A percentile compares a stretch with the other conserved stretches of the same genome.
These are phyloP conservation scores for Virgularia gustaviana DNA, from an alignment of 92 coral and sea anemone genomes.

Conservation along the genomic window DNA sequence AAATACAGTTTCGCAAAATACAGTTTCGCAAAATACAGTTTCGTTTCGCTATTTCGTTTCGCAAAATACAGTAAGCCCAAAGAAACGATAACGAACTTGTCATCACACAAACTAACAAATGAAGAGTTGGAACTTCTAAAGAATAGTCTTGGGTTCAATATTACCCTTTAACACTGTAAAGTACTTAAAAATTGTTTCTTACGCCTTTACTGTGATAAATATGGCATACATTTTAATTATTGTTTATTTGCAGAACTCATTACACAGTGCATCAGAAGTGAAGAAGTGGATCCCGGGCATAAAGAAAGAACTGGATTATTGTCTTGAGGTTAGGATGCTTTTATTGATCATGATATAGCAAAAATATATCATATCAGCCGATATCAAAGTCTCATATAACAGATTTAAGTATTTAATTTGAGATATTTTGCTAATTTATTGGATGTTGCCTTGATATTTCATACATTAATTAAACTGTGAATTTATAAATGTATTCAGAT, in stretches of 20 bases:
- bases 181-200: too few relatives aligned
- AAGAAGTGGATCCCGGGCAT: conserved; percentile 88
- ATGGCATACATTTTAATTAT: not conserved
- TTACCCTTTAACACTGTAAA: not conserved
- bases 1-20: too few relatives aligned
- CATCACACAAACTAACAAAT: too few relatives aligned
- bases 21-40: too few relatives aligned
- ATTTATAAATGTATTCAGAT: not conserved
- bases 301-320: conserved; percentile 76
- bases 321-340: conserved; percentile 59
- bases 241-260: conserved; percentile 48
- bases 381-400: not conserved
- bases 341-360: not conserved
- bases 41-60: too few relatives aligned
- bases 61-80: too few relatives aligned
- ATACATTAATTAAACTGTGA: not conserved
- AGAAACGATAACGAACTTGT: too few relatives aligned
- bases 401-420: too few relatives aligned
- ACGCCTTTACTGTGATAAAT: not conserved
- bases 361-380: not conserved
- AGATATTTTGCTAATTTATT: too few relatives aligned
- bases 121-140: too few relatives aligned
- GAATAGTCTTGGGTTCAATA: too few relatives aligned
- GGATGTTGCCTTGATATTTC: too few relatives aligned
- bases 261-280: conserved; percentile 79